Evolutionary conservation across 2,888 invertebrate genomes (phyloP).

Genomic region (Caprella mutica): DNA sequence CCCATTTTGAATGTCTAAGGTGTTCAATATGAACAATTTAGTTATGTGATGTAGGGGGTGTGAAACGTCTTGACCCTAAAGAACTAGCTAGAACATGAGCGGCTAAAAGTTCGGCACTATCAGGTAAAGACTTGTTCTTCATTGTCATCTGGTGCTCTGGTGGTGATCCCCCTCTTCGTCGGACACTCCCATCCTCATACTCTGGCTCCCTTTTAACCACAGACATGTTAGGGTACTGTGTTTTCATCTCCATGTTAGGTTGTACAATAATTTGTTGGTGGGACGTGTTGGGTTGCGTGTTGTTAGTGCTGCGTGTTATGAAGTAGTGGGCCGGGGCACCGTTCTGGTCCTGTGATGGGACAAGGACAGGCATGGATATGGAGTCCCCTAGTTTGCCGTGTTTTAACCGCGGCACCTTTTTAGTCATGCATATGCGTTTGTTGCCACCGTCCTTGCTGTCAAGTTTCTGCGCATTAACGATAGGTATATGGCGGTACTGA

Average conservation of each 20-base stretch:
- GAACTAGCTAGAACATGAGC: constrained; percentile 6
- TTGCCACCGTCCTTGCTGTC: background rate
- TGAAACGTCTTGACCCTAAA: background rate
- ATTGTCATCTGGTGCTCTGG: too few species aligned
- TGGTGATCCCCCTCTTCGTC: too few species aligned
- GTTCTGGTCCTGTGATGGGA: background rate
- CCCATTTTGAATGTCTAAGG: too few species aligned
- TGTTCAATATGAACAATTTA: too few species aligned
- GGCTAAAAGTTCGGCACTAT: constrained; percentile 3
- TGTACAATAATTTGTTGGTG: background rate
- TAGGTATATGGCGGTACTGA: constrained; percentile 5
- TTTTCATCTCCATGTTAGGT: background rate
- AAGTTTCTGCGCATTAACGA: background rate
- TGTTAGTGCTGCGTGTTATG: too few species aligned
- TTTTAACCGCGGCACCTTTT: constrained; percentile 2
- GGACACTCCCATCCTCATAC: background rate
- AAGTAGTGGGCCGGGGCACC: too few species aligned
- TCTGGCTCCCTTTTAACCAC: background rate
- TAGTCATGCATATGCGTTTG: background rate
- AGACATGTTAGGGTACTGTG: constrained; percentile 4
- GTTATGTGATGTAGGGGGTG: too few species aligned
- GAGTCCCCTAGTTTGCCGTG: background rate
- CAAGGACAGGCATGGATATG: background rate
- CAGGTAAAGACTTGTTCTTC: too few species aligned
- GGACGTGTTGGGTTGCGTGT: background rate